A percentile compares a stretch with the other conserved stretches of the same genome.
These are phyloP conservation scores for Eremophila alpestris DNA, from an alignment of 2,797 vertebrate genomes.

Conservation along the genomic window DNA sequence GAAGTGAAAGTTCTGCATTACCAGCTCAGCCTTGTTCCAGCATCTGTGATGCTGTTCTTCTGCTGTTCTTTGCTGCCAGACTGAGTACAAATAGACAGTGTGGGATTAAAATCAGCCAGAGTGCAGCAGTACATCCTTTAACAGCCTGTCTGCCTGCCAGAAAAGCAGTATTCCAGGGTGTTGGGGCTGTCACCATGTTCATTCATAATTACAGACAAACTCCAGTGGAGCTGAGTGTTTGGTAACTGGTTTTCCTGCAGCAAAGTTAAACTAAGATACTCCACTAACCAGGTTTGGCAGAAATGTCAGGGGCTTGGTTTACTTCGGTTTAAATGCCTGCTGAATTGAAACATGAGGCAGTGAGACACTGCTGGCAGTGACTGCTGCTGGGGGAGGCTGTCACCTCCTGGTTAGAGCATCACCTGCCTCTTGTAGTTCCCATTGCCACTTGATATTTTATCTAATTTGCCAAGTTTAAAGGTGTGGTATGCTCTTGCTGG, in stretches of 20 bases:
- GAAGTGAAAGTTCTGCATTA: neutral
- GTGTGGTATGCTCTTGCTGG: neutral
- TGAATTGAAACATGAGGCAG: neutral
- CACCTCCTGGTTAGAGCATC: neutral
- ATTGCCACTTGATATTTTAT: neutral
- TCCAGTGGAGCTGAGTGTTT: neutral
- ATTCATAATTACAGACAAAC: neutral
- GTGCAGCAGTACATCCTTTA: neutral
- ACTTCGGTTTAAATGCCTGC: neutral
- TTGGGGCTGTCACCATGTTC: neutral
- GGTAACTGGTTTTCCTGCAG: neutral
- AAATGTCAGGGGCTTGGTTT: neutral
- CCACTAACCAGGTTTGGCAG: neutral
- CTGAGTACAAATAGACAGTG: neutral
- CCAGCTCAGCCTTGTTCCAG: neutral
- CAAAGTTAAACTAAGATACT: neutral
- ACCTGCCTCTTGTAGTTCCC: neutral
- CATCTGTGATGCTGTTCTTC: neutral
- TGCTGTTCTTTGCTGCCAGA: neutral
- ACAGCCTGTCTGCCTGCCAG: neutral
- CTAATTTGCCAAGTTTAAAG: neutral
- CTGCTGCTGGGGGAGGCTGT: neutral
- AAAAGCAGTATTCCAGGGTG: neutral
- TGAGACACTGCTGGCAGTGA: neutral
- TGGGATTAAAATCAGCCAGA: neutral